Evolutionary conservation across 2,888 invertebrate genomes (phyloP), one percentile per base, ranked within the genome.

Genomic region (Tipula helvola): DNA sequence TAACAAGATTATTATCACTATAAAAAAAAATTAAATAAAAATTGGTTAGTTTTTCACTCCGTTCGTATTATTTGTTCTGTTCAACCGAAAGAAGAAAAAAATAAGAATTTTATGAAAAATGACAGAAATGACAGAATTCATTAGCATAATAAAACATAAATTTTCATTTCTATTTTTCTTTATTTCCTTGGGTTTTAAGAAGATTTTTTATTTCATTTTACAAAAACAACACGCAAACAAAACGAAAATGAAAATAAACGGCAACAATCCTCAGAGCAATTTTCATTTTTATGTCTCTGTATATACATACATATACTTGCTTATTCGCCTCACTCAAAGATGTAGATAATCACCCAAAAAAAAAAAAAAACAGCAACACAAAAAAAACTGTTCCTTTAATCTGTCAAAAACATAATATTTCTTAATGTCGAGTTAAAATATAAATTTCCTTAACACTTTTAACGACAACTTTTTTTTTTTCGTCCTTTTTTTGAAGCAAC

Each of bases 401-500:
- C 71, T 71, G 71, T 71, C 71, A 71, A 71, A 71, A 71, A 71
- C 71, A 71, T 71, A 71, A 71, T 71, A 71, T 71, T 71, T 71
- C 71, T 71, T 71, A 71, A 71, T 71, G 71, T 71, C 10, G 28
- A 28, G 71, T 71, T 71, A 71, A 71, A 71, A 71, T 71, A 71
- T 71, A 71, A 71, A 71, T 71, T 71, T 71, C 71, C 28, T 71
- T 71, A 71, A 71, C 71, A 71, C 71, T 71, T 71, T 71, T 71
- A 71, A 71, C 71, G 71, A 71, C 71, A 71, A 71, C n/a, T n/a
- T n/a, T 71, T 28, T 71, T 71, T 28, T 28, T 28, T 28, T 71
- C 71, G 71, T 71, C 71, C 2, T 18, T n/a, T 52, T n/a, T n/a
- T 71, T 12, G 28, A 28, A 28, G 52, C 71, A 18, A 18, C 28